Base-by-base conservation (phyloP, 2,113 vertebrate species). In the Ageneiosus marmoratus region DNA sequence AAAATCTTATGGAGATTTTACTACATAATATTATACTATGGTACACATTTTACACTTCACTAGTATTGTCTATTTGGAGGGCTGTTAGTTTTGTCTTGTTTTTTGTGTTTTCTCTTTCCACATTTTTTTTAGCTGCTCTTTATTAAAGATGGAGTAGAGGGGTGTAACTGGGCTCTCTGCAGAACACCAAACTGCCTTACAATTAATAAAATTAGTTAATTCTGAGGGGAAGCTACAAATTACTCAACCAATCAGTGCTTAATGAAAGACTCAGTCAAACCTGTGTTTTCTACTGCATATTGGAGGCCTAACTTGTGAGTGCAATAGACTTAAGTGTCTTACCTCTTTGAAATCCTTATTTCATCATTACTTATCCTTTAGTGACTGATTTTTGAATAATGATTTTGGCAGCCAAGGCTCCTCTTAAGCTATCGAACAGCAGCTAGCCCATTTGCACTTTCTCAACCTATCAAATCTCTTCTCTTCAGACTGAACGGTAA, bases 41-140 rank as follows among this genome's bases (percentile, higher is more conserved):
- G 87, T 88, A 88, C 95, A 95, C 93, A 95, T 96, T 97, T 97
- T 96, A 95, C 96, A 95, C 92, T 94, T 95, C 94, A 96, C 90
- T 92, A 92, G 91, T 93, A 91, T 92, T 93, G 93, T 94, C 94
- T 91, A 92, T 91, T 93, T 92, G 92, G 93, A 94, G 93, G 93
- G 93, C 93, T 94, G 92, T 94, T 93, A 90, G 89, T 92, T 83
- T 53, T 82, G 79, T 86, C 75, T 85, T 65, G 84, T 90, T 88
- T 82, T 72, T 88, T 81, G 91, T 88, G 89, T 93, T 91, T 89
- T 91, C 92, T 91, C 90, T 92, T 89, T 92, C 93, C 94, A 91
- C 93, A 92, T 63, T 78, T 48, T 91, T 93, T 91, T 91, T 92
- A 90, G 93, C 93, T 95, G 92, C 93, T 94, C 91, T 94, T 91